Conservation (phyloP, 2,888 invertebrate species). For the Tiliacea citrago region DNA sequence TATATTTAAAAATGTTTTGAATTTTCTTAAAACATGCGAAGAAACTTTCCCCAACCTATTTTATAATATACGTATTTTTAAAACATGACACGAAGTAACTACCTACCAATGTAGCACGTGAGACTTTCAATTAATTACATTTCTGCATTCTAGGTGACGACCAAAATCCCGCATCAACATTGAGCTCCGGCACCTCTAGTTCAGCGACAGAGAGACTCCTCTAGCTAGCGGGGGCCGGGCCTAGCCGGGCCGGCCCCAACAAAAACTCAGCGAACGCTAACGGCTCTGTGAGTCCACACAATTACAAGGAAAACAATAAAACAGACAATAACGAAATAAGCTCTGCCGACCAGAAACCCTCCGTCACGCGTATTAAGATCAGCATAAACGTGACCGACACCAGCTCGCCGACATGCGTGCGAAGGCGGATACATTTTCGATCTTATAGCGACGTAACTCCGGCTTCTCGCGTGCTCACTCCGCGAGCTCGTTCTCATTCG, state of each 20-base stretch:
- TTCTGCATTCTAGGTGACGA: slow-evolving; percentile 83
- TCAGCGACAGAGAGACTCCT: slow-evolving; percentile 94
- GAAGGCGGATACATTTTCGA: slow-evolving; percentile 86
- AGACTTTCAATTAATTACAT: background rate
- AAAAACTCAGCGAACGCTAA: slow-evolving; percentile 80
- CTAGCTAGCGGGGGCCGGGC: slow-evolving; percentile 93
- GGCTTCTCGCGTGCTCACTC: slow-evolving; percentile 79
- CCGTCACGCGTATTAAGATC: slow-evolving; percentile 77
- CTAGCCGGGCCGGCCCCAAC: slow-evolving; percentile 89
- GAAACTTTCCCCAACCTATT: too few species aligned
- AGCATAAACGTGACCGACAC: slow-evolving; percentile 87
- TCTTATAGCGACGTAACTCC: slow-evolving; percentile 88
- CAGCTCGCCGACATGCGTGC: slow-evolving; percentile 83
- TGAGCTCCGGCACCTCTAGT: slow-evolving; percentile 93
- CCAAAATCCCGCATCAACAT: slow-evolving; percentile 90
- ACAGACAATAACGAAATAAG: slow-evolving; percentile 71
- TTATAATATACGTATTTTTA: too few species aligned
- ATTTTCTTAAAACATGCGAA: too few species aligned
- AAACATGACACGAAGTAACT: background rate
- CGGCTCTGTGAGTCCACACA: slow-evolving; percentile 76
- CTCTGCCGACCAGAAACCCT: slow-evolving; percentile 65
- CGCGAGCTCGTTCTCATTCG: slow-evolving; percentile 85
- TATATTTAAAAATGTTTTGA: too few species aligned
- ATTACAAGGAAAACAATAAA: slow-evolving; percentile 72
- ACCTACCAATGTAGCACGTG: background rate